Evolutionary conservation across 2,888 invertebrate genomes (phyloP), one percentile per base, ranked within the genome.

Genomic region (Mimachlamys varia): DNA sequence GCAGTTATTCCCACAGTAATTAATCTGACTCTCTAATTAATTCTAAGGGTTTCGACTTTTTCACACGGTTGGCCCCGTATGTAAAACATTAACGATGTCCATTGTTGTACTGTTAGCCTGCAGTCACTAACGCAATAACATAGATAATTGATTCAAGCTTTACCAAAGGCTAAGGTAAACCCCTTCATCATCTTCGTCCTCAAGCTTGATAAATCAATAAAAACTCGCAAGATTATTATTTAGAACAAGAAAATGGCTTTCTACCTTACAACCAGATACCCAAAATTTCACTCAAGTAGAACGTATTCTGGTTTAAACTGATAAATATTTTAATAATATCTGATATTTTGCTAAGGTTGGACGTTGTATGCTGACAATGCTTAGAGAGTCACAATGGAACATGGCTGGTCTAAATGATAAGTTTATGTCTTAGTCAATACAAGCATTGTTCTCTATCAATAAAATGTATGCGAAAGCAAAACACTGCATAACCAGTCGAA

Each of bases 391-490:
- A 10, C 33, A 12, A 33, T 76, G 7, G 15, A 22, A 27, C 27
- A 76, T 33, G 27, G 76, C 58, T 33, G 33, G 7, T 0, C 7
- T 76, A 76, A 76, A 76, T 76, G 76, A 76, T 76, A 76, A 76
- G 7, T 10, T 33, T 58, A 58, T 7, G 76, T 76, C 33, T 76
- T 76, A 27, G 76, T 76, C 76, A 76, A 76, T 76, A 76, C 76
- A 33, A 17, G 13, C 33, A 76, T 76, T 76, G 76, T 76, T 76
- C 76, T 76, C 27, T 76, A 76, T 76, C 76, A 76, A 76, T 76
- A 33, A 76, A 62, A 62, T 62, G 22, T 62, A 62, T 62, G 33
- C 27, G 27, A 76, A 76, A 76, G 76, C 76, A 76, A 76, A 76
- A 76, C 76, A 12, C 33, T 76, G 76, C 27, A 33, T n/a, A 33